Evolutionary conservation across 2,113 vertebrate genomes (phyloP), one percentile per base, ranked within the genome.

Genomic region (Crotalus viridis): DNA sequence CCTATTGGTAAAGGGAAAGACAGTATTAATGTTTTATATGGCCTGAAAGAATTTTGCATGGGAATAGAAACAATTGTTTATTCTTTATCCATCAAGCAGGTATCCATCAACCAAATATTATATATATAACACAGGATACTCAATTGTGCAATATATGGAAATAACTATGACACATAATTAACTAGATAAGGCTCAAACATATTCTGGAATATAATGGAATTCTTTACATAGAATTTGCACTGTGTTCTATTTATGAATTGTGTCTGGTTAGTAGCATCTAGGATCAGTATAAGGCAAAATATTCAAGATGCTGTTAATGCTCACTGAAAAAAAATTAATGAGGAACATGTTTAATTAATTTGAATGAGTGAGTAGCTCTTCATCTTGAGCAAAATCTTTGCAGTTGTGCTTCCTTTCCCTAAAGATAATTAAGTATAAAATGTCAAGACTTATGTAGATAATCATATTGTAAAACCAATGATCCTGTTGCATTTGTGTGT

Each of bases 331-430:
- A 95, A 69, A 12, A 54, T 91, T 87, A 5, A 5, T 87, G 91
- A 86, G 51, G 92, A 48, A 55, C 89, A 22, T 57, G 91, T 91
- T 93, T 9, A 94, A 95, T 54, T 93, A 88, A 88, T 95, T 93
- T 95, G 57, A 94, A 94, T 92, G 94, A 94, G 22, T 94, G 56
- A 94, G 54, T 92, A 91, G 15, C 1, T 59, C 26, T 95, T 94
- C 52, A 39, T 94, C 94, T 85, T 86, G 46, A 93, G 10, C 91
- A 96, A 92, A 86, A 1, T 33, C 10, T 90, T 96, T 46, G 9
- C 33, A 95, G 24, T 61, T 93, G 48, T 43, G 48, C 90, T 93
- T 93, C 51, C 9, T 93, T 95, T 96, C 94, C 81, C 26, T 91
- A 91, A 94, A 93, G 61, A 69, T 48, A 92, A 1, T 33, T 39